Evolutionary conservation across 1,140 invertebrate genomes (phyloP), one percentile per base, ranked within the genome.

Genomic region (Dolichoris vasculosae): DNA sequence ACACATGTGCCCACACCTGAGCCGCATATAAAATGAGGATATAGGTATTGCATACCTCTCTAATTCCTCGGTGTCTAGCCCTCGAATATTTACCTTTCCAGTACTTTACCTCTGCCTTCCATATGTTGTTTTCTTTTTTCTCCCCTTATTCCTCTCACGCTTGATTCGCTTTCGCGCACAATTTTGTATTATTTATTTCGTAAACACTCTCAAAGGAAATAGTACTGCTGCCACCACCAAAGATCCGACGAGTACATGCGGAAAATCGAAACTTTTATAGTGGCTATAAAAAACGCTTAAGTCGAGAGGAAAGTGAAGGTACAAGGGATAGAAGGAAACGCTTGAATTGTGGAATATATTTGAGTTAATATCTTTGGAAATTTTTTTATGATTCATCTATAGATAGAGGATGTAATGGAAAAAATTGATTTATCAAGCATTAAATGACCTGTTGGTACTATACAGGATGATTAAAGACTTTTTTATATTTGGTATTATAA

Each of bases 121-220:
- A 48, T 23, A 63, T 35, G 7, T 55, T 55, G 26, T 59, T 73
- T 35, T 46, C 32, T 43, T n/a, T 51, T 82, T 38, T 0, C 17
- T 17, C 15, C 8, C 11, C 23, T n/a, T 43, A n/a, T 43, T 40
- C 23, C 20, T 46, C 63, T 43, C n/a, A 30, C 55, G 35, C 32
- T 35, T 32, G 30, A 38, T 51, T 79, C 48, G 30, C 32, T 15
- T 35, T 17, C 48, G 43, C 35, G 20, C 20, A 17, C 20, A 43
- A 67, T 55, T 40, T 73, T 82, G 15, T 64, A 63, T 76, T 76
- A 76, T 83, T 83, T 83, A 83, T 75, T 76, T 75, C n/a, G 3
- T 43, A 23, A 76, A 63, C 6, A 15, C n/a, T 13, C 23, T 38
- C 3, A 30, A n/a, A 17, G 38, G 26, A 80, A 80, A 48, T n/a